phyloP scores from a whole-genome alignment of 2,113 vertebrate species.

The Copsychus sechellarum region DNA sequence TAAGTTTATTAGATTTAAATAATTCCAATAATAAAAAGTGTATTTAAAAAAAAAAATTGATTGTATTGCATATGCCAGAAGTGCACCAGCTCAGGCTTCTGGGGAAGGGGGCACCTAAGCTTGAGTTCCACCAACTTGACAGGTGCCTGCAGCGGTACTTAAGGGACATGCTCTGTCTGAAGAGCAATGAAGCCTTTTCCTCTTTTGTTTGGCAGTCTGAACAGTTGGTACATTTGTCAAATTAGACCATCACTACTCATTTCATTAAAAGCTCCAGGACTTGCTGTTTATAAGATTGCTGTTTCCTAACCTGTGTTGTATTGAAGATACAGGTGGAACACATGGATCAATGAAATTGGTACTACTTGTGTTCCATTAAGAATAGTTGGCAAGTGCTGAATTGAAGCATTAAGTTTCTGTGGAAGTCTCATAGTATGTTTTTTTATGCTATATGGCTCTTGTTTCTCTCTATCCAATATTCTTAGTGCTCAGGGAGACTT shows the following conservation, averaged over 20 bases:
- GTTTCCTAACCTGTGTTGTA: neutral
- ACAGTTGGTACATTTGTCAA: neutral
- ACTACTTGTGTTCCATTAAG: neutral
- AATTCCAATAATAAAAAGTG: neutral
- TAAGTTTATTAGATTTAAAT: neutral
- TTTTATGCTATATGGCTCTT: neutral
- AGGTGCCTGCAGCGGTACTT: neutral
- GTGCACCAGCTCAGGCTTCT: neutral
- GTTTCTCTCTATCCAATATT: neutral
- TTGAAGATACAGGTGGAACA: neutral
- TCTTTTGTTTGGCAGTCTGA: neutral
- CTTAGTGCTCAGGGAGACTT: neutral
- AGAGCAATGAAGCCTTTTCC: neutral
- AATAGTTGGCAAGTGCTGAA: neutral
- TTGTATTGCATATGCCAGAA: neutral
- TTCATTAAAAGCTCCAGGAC: neutral
- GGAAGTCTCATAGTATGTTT: accelerated
- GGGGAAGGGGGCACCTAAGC: neutral
- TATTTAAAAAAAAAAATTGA: neutral
- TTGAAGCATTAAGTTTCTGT: neutral
- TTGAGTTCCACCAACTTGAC: neutral
- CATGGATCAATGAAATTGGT: accelerated
- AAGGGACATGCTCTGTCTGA: neutral
- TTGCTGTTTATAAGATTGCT: neutral
- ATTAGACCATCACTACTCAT: neutral